phyloP scores from a whole-genome alignment of 2,113 vertebrate species.

The Hippoglossus stenolepis region DNA sequence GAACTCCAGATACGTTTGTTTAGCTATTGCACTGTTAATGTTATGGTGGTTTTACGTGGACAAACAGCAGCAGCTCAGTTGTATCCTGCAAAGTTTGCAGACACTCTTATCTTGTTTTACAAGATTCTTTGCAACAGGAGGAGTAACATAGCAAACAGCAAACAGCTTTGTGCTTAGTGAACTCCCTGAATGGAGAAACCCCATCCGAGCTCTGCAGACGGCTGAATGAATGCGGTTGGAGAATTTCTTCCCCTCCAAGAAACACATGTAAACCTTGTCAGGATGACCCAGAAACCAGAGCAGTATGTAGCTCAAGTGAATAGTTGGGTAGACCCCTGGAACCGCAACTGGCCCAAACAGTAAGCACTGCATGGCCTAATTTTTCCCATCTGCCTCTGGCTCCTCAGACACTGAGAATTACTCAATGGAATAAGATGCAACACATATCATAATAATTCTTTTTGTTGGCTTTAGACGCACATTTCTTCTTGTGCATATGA shows the following conservation, averaged over 20 bases:
- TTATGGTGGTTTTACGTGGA: background rate
- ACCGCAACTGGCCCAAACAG: conserved; percentile 34
- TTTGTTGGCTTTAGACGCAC: background rate
- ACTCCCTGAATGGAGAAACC: conserved; percentile 30
- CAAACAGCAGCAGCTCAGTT: background rate
- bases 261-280: conserved; percentile 53
- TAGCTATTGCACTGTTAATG: background rate
- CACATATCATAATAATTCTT: background rate
- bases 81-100: background rate
- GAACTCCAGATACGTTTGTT: background rate
- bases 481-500: background rate
- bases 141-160: background rate
- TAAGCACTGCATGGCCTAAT: conserved; percentile 39
- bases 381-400: conserved; percentile 58
- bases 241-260: conserved; percentile 17
- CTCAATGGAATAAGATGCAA: conserved; percentile 15
- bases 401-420: conserved; percentile 6
- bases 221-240: conserved; percentile 26
- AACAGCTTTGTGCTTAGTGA: background rate
- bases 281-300: conserved; percentile 64
- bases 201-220: conserved; percentile 11
- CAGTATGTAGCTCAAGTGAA: conserved; percentile 23
- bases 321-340: conserved; percentile 48
- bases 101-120: background rate
- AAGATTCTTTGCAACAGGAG: background rate